Base-by-base conservation (phyloP, 2,113 vertebrate genomes). In the Riparia riparia region DNA sequence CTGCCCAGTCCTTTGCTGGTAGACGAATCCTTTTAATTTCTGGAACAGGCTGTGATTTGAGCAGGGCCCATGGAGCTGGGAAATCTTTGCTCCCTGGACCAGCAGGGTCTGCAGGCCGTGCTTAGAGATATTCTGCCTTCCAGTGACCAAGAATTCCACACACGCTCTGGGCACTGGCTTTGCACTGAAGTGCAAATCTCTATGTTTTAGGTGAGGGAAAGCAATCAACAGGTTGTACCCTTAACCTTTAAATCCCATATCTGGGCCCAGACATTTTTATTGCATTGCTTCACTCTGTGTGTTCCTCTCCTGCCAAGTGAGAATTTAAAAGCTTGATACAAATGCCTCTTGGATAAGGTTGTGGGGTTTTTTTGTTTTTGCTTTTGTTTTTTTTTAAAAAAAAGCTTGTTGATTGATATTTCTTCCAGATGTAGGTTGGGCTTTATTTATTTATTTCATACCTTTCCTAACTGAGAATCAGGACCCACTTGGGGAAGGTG, bases 111-210 rank as follows among this genome's bases (percentile, higher is more conserved):
- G 61, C 78, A 95, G 81, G 71, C 24, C 2, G 49, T 53, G 86
- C 51, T 95, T 34, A 86, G 89, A 25, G 82, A n/a, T 89, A 12
- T 86, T 84, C 82, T 94, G 85, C 84, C 82, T 97, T 47, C 3
- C 50, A 94, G 83, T 96, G 95, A 97, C 97, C 17, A 90, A 96
- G 92, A 90, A 95, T 95, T 84, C 93, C 93, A 83, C 70, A 63
- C 89, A 42, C 61, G 17, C 85, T 96, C 80, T 94, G 95, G 91
- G 64, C 94, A 70, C 76, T 37, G 37, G 80, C 32, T 88, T 91
- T 97, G 89, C 92, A 93, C 89, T 78, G 86, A 94, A 98, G 95
- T 93, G 89, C 96, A 98, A 96, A 97, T 82, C 96, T 97, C 97
- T 79, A 56, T 97, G 96, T 94, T 96, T 93, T 37, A 70, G 81